These are phyloP conservation scores for Sanderia malayensis DNA, from an alignment of 30 jellyfish, hydroid and myxozoan species.

Conservation along the genomic window DNA sequence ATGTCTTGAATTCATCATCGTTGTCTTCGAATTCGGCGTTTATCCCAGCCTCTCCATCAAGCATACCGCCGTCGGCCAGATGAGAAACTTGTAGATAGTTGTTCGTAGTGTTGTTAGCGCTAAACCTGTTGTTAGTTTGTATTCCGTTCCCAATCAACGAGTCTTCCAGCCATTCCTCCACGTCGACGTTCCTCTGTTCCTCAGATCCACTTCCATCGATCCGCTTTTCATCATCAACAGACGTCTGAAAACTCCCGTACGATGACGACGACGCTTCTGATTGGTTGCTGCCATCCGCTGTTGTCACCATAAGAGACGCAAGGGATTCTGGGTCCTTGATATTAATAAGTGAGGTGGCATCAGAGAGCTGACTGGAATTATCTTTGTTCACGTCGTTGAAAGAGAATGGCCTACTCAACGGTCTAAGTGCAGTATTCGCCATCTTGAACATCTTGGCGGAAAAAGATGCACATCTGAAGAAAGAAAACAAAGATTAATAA, in stretches of 20 bases:
- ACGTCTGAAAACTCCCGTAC: slow-evolving; percentile 3
- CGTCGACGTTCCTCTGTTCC: slow-evolving; percentile 33
- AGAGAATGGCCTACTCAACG: not conserved
- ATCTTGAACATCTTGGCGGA: too few relatives aligned
- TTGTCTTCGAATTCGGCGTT: not conserved
- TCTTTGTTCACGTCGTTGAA: not conserved
- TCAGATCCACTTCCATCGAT: slow-evolving; percentile 35
- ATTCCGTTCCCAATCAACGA: slow-evolving; percentile 60
- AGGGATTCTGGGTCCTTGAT: slow-evolving; percentile 60
- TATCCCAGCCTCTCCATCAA: not conserved
- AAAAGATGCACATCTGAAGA: too few relatives aligned
- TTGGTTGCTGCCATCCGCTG: slow-evolving; percentile 8
- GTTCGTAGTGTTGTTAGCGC: slow-evolving; percentile 2
- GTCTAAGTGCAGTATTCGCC: not conserved
- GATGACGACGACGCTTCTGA: not conserved
- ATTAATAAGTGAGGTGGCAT: slow-evolving; percentile 14
- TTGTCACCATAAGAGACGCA: slow-evolving; percentile 28
- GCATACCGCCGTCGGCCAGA: not conserved
- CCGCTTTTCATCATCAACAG: slow-evolving; percentile 55
- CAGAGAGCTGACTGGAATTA: not conserved
- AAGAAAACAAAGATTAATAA: too few relatives aligned
- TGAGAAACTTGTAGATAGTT: slow-evolving; percentile 21
- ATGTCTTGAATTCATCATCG: slow-evolving; percentile 16
- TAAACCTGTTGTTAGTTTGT: slow-evolving; percentile 22
- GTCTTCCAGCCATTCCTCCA: slow-evolving; percentile 54